Base-by-base conservation (phyloP, 2,888 invertebrate genomes). In the Nasonovia ribisnigri region DNA sequence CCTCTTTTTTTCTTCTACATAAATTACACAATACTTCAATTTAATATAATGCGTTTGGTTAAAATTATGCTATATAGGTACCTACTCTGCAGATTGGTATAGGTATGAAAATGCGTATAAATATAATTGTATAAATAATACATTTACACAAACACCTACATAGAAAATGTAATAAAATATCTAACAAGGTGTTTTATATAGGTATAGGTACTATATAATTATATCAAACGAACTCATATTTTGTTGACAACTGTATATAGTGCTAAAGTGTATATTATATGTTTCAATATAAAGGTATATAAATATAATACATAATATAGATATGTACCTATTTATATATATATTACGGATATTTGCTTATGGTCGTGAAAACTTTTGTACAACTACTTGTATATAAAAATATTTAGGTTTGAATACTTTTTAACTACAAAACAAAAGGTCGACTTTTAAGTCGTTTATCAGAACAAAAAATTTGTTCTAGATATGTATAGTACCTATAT, bases 161-260 rank as follows among this genome's bases (percentile, higher is more conserved):
- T 42, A 36, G 26, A 43, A 43, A 60, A 89, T 29, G 20, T 46
- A 36, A 86, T 91, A 29, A 43, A 86, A 57, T 57, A 84, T 91
- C 91, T 10, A 57, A 91, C 84, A 86, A 91, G 86, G 86, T 86
- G 86, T 57, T 46, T 90, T 46, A 46, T 20, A n/a, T n/a, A n/a
- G n/a, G n/a, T n/a, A 51, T 51, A 51, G 51, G 48, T 48, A 13
- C 16, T 46, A 46, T 13, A 77, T 77, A 36, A 36, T 6, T 24
- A 1, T 36, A 36, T 77, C 36, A 77, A 57, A 36, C 20, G 36
- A 42, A 77, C 77, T 16, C 36, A 36, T 24, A 36, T 77, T n/a
- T n/a, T 77, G 20, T 42, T 77, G n/a, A 67, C 67, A 77, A 77
- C 36, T 77, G 77, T 6, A 77, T 77, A 77, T 77, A 36, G 20